Evolutionary conservation across 2,888 invertebrate species (phyloP), one percentile per base, ranked within the genome.

Genomic region (Prosopocoilus inquinatus): DNA sequence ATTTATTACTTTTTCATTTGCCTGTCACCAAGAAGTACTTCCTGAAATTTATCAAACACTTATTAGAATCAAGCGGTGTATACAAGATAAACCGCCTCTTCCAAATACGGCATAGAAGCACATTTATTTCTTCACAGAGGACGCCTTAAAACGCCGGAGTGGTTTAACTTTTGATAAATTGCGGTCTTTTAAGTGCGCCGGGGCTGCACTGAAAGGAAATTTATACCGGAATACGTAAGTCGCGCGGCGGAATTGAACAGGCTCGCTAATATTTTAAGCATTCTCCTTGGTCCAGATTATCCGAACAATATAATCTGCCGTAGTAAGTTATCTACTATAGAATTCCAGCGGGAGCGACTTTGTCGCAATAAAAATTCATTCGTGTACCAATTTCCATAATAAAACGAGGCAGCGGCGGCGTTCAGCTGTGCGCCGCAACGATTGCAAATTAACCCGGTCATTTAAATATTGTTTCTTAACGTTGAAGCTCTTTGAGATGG

Each of bases 371-470:
- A 53, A 53, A 48, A 38, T 13, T 28, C 11, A 35, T 36, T 53
- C 53, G 53, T 53, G 53, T 53, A 28, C 38, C 38, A 53, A 53
- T 53, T 53, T 48, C 53, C 53, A 53, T 53, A 53, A 53, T 48
- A 48, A 48, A 38, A 48, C 48, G 32, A 53, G 39, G 53, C 47
- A 48, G 47, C 53, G 38, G 47, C 53, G 38, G 38, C 12, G 38
- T 38, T 38, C 38, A 38, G 38, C 11, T 38, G 38, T 13, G 11
- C 38, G 38, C 38, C 12, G 38, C 38, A 38, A 38, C 38, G 12
- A 38, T 38, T 38, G 38, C 38, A 38, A 38, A 38, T 38, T 38
- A 38, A 38, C 11, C 5, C 38, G 9, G 38, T 4, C 38, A 38
- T 38, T 38, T 38, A 11, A 13, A 38, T 38, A 38, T 38, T 5